Percentiles rank a stretch among this genome's conserved stretches.
These are phyloP conservation scores for Ceratina japonica DNA, from an alignment of 1,140 invertebrate genomes.

Conservation along the genomic window DNA sequence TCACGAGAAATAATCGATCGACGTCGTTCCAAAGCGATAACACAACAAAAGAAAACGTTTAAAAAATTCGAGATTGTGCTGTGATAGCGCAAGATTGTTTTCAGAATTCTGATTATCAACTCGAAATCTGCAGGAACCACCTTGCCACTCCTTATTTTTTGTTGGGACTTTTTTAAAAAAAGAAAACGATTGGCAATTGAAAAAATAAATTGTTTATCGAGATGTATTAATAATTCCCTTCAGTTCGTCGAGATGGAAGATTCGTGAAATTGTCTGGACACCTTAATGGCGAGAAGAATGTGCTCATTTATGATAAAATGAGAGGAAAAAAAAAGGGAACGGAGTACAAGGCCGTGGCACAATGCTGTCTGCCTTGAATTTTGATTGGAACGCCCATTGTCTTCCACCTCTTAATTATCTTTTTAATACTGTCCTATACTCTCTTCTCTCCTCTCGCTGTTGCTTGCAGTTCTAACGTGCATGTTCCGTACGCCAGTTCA, in stretches of 20 bases:
- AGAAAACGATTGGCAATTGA: not conserved
- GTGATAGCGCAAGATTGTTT: no score
- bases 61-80: no score
- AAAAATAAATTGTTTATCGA: conserved; percentile 1
- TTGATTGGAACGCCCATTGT: conserved; percentile 60
- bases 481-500: not conserved
- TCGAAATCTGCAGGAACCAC: no score
- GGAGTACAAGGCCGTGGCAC: conserved; percentile 44
- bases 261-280: conserved; percentile 9
- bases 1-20: not conserved
- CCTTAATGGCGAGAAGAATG: conserved; percentile 47
- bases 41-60: not conserved
- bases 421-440: conserved; percentile 39
- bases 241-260: not conserved
- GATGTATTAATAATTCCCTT: not conserved
- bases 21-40: not conserved
- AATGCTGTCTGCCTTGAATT: conserved; percentile 62
- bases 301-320: conserved; percentile 42
- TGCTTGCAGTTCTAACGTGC: not conserved
- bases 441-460: not conserved
- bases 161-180: no score
- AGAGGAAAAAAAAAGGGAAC: conserved; percentile 43
- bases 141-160: no score
- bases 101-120: no score
- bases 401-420: conserved; percentile 59